These are phyloP conservation scores for Celastrina argiolus DNA, from an alignment of 2,888 invertebrate genomes.

Conservation along the genomic window DNA sequence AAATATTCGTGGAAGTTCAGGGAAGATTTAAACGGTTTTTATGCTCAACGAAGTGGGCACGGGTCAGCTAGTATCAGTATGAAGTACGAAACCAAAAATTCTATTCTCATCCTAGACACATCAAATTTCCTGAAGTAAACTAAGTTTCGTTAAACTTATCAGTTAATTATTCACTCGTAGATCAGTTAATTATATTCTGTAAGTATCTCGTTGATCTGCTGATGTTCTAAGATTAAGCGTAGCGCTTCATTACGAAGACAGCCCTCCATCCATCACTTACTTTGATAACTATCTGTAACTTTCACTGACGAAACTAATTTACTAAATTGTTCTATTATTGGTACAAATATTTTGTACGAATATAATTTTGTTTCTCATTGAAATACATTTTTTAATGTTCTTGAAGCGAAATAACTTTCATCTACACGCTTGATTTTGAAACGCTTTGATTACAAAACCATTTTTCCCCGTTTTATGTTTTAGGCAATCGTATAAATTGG, in stretches of 20 bases:
- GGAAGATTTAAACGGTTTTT: too few species aligned
- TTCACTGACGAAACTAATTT: background rate
- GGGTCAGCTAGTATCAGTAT: too few species aligned
- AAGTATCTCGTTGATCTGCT: background rate
- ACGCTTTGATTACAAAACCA: background rate
- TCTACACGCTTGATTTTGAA: background rate
- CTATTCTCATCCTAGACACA: too few species aligned
- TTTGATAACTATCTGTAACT: conserved; percentile 14
- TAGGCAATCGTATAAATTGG: background rate
- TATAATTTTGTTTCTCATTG: background rate
- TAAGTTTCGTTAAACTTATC: conserved; percentile 1
- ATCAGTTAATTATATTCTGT: conserved; percentile 1
- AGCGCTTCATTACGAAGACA: background rate
- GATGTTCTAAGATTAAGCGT: background rate
- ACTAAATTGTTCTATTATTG: background rate
- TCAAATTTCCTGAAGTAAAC: background rate
- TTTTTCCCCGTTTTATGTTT: background rate
- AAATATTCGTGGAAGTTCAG: too few species aligned
- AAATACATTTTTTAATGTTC: background rate
- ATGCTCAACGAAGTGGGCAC: too few species aligned
- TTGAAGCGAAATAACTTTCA: background rate
- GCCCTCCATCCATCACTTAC: conserved; percentile 8
- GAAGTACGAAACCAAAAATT: too few species aligned
- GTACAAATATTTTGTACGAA: background rate
- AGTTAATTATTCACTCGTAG: background rate